Percentiles rank a stretch among this genome's conserved stretches.
phyloP scores from a whole-genome alignment of 35 echinoderm and acorn worm genomes.

The Nesometra sesokonis region DNA sequence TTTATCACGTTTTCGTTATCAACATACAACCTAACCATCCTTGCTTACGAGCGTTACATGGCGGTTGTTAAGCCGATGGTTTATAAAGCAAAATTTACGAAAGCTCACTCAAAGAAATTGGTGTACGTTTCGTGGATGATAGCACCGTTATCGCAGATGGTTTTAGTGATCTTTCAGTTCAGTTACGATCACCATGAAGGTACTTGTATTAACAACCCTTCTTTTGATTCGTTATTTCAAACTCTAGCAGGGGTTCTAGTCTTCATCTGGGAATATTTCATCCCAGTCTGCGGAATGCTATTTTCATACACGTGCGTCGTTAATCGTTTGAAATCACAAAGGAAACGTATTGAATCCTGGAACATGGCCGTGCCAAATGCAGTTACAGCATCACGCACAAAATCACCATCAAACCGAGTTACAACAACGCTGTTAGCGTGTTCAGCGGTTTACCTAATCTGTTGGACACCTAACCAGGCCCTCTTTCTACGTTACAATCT shows the following conservation, averaged over 20 bases:
- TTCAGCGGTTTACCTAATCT: slow-evolving; percentile 19
- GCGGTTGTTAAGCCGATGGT: neutral
- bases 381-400: neutral
- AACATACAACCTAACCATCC: neutral
- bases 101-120: neutral
- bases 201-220: neutral
- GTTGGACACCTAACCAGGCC: slow-evolving; percentile 35
- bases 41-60: neutral
- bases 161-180: neutral
- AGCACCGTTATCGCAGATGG: neutral
- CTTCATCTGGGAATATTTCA: neutral
- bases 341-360: neutral
- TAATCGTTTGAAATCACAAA: neutral
- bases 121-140: neutral
- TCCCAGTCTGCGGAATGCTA: neutral
- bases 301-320: neutral
- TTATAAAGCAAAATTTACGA: neutral
- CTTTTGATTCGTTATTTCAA: neutral
- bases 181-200: neutral
- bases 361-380: neutral
- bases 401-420: neutral
- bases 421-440: slow-evolving; percentile 3
- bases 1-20: neutral
- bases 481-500: slow-evolving; percentile 20
- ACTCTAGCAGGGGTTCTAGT: neutral